phyloP scores from a whole-genome alignment of 1,140 invertebrate genomes.

The Stegodyphus dumicola region DNA sequence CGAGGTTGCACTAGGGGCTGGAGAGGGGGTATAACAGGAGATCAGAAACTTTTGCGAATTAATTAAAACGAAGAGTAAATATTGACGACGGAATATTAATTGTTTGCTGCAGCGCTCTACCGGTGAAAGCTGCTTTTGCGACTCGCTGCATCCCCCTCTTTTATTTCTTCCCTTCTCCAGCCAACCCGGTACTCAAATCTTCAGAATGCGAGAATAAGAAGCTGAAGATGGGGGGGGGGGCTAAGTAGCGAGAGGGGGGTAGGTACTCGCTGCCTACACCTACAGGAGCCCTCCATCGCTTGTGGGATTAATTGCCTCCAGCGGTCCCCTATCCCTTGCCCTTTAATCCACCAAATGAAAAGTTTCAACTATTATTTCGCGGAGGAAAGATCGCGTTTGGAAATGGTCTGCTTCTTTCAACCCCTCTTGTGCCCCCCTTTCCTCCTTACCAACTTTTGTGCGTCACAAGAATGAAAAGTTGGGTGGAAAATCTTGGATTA shows the following conservation, averaged over 20 bases:
- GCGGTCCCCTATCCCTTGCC: conserved; percentile 33
- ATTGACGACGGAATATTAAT: conserved; percentile 62
- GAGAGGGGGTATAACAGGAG: conserved; percentile 22
- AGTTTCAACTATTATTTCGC: conserved; percentile 59
- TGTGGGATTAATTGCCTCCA: conserved; percentile 57
- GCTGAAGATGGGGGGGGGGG: conserved; percentile 17
- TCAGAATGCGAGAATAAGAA: conserved; percentile 48
- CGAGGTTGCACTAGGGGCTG: neutral
- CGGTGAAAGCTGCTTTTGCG: neutral
- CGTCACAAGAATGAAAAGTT: neutral
- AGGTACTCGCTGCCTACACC: neutral
- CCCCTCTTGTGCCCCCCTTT: neutral
- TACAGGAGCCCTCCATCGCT: conserved; percentile 10
- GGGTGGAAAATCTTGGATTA: conserved; percentile 10
- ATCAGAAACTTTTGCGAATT: conserved; percentile 61
- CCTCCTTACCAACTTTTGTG: conserved; percentile 2
- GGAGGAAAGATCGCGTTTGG: neutral
- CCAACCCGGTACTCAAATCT: conserved; percentile 10
- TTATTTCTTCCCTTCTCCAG: neutral
- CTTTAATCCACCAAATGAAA: conserved; percentile 60
- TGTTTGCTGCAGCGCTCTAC: conserved; percentile 51
- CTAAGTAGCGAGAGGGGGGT: neutral
- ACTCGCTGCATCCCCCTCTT: neutral
- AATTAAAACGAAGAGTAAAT: conserved; percentile 62
- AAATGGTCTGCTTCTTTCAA: conserved; percentile 2